Evolutionary conservation across 2,888 invertebrate genomes (phyloP), one percentile per base, ranked within the genome.

Genomic region (Himalopsyche tibetana): DNA sequence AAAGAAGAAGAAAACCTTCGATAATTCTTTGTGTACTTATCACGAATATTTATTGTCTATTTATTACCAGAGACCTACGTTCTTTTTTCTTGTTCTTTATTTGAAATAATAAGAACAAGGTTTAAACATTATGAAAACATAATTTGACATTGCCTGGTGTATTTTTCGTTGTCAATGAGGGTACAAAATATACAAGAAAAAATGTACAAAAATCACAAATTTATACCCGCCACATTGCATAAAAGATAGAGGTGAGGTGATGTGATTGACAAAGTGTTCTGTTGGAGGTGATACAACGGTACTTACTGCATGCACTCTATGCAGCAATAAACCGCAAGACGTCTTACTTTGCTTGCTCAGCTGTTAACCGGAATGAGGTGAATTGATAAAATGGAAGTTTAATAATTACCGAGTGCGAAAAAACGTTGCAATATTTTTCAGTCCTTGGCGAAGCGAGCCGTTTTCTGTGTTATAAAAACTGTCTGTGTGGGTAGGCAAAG

Each of bases 331-430:
- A 74, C 74, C 74, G 74, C 74, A 74, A 74, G 74, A 74, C 36
- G 74, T 74, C 19, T 74, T 74, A 74, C 74, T 74, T 74, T 74
- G 38, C 74, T 74, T 74, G 74, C 28, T 74, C 74, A 74, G 74
- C 74, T 74, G 74, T 74, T 38, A 19, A 28, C 28, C 15, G 19
- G 19, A 63, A 63, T 74, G 74, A 74, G 36, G 74, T 36, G 36
- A 36, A 74, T 36, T 74, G 74, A 74, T 36, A 74, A 74, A 74
- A 28, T 74, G 38, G 28, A 51, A 74, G 36, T 38, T 28, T 15
- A 74, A 74, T 74, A 74, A 74, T 74, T 63, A 63, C 63, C n/a
- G 15, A 19, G 28, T 19, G 63, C n/a, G 19, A 19, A 63, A 63
- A 63, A 28, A n/a, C n/a, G 63, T 63, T 63, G 63, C 63, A 63